Evolutionary conservation across 2,888 invertebrate species (phyloP), one percentile per base, ranked within the genome.

Genomic region (Theretra japonica): DNA sequence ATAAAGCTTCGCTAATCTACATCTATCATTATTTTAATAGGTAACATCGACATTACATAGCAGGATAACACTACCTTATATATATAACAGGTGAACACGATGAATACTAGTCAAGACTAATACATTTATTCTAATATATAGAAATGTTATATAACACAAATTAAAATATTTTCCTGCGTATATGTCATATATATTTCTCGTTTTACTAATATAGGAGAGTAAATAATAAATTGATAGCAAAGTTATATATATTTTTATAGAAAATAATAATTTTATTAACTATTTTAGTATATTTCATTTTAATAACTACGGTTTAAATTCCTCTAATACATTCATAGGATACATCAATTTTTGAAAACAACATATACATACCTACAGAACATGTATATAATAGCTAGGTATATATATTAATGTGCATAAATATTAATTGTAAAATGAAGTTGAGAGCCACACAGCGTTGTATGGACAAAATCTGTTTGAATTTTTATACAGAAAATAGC

Each of bases 361-460:
- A 48, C 7, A 48, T 28, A 28, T 5, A 48, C 2, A 53, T n/a
- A 4, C 6, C 53, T 53, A 53, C 53, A 1, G 28, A 0, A 50
- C 50, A 50, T 41, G 30, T n/a, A 8, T n/a, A 41, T 62, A 15
- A 62, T 23, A 21, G 41, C 76, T 76, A 68, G 75, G 75, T 73
- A 70, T 77, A 53, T 73, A 70, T 77, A 53, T 0, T 77, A 75
- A 78, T 77, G 77, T 74, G 5, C 17, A 53, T 53, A 53, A n/a
- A 53, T 53, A 53, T n/a, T n/a, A n/a, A n/a, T 53, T 53, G 17
- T 53, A 53, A 53, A 53, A 53, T n/a, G n/a, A n/a, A n/a, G 6
- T n/a, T 5, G 17, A 53, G 19, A 53, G n/a, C 19, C 19, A 5
- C 48, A 48, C 19, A 50, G 50, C 17, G 11, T 11, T 19, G 50